A percentile compares a stretch with the other conserved stretches of the same genome.
phyloP scores from a whole-genome alignment of 2,113 vertebrate species.

The Callithrix jacchus region DNA sequence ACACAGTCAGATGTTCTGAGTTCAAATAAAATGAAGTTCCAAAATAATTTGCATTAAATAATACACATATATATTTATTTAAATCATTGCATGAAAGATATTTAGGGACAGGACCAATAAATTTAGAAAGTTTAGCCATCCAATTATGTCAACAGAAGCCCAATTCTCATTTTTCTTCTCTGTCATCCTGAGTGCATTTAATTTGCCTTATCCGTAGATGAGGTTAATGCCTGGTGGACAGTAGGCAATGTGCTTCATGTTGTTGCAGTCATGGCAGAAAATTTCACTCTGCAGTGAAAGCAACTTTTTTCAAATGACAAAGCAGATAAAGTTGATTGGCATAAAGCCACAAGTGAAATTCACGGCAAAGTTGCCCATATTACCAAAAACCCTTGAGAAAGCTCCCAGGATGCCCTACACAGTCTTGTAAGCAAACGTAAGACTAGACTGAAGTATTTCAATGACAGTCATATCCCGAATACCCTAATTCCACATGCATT shows the following conservation, averaged over 20 bases:
- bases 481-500: neutral
- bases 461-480: neutral
- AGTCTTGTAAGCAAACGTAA: neutral
- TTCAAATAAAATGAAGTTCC: neutral
- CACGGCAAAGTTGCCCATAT: neutral
- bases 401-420: accelerated
- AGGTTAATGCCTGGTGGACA: too few relatives aligned
- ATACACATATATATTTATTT: too few relatives aligned
- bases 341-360: neutral
- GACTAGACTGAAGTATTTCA: neutral
- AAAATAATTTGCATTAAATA: neutral
- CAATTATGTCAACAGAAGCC: neutral
- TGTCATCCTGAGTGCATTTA: neutral
- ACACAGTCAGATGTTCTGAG: neutral
- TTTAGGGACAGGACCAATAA: neutral
- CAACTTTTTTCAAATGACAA: neutral
- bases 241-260: neutral
- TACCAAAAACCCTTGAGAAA: neutral
- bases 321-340: neutral
- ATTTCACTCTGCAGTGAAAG: neutral
- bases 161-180: neutral
- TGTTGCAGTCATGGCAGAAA: neutral
- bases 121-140: neutral
- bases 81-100: neutral
- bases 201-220: neutral